Evolutionary conservation across 2,888 invertebrate species (phyloP), one percentile per base, ranked within the genome.

Genomic region (Caradrina kadenii): DNA sequence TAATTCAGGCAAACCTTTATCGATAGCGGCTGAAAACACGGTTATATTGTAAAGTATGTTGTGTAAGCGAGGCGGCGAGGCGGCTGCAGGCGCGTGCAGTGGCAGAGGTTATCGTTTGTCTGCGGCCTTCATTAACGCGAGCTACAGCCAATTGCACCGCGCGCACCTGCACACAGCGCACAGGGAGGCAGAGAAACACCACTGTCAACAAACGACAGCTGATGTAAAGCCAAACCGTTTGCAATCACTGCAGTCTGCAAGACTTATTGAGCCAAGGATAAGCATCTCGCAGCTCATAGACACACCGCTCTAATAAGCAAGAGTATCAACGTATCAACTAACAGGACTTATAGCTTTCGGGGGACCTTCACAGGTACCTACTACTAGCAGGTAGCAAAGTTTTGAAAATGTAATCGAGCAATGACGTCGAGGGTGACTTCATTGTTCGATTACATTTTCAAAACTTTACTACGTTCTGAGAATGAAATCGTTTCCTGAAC

Each of bases 41-140:
- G 21, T 11, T 4, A 7, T 26, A 48, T 19, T 45, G 58, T 78
- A 55, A 21, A n/a, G 15, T 59, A 31, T 22, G 42, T 6, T 31
- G 42, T 39, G 22, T 13, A 4, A 35, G n/a, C n/a, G n/a, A n/a
- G 4, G 26, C 26, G 26, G 49, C 22, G 7, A 62, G 62, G 53
- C 50, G 63, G 64, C 56, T n/a, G 49, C 49, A 11, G 49, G 19
- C 59, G 73, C 73, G 72, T 45, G 19, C 31, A 21, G 45, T n/a
- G 13, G 22, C 49, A 54, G 56, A 61, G 76, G 76, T 76, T 76
- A 80, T 68, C 76, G 53, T 52, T 19, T 21, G 74, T 42, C 53
- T 15, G 50, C 61, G 54, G 22, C 56, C 70, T 70, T 81, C 71
- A 81, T 64, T 76, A 81, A 55, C 58, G 63, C 70, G 53, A 66